These are phyloP conservation scores for Cephus pulcher DNA, from an alignment of 2,888 invertebrate genomes.

Conservation along the genomic window DNA sequence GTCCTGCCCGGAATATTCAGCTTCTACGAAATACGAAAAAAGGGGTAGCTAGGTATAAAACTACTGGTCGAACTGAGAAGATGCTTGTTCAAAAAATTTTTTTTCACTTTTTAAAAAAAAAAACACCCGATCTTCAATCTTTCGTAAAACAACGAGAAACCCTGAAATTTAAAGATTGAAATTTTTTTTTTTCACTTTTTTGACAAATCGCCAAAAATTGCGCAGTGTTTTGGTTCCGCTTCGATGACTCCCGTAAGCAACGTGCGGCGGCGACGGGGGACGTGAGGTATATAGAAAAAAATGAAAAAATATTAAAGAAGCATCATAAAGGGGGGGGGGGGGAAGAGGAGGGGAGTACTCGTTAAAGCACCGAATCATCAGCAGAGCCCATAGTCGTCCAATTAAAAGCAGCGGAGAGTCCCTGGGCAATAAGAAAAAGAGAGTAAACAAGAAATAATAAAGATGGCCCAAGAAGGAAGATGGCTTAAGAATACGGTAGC, in stretches of 20 bases:
- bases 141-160: too few relatives aligned
- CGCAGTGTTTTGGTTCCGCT: too few relatives aligned
- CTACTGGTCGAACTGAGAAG: too few relatives aligned
- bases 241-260: too few relatives aligned
- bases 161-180: too few relatives aligned
- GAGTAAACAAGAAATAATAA: constrained; percentile 46
- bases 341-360: constrained; percentile 23
- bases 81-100: too few relatives aligned
- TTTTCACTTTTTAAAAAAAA: too few relatives aligned
- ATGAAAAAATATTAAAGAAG: not conserved
- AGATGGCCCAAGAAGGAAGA: constrained; percentile 39
- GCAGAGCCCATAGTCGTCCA: constrained; percentile 47
- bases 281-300: not conserved
- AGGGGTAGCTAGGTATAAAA: constrained; percentile 7
- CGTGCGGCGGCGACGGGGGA: too few relatives aligned
- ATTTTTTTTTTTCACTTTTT: too few relatives aligned
- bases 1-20: constrained; percentile 25
- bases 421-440: constrained; percentile 33
- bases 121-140: too few relatives aligned
- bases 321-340: constrained; percentile 1
- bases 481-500: constrained; percentile 59
- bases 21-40: constrained; percentile 14
- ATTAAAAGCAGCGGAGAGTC: constrained; percentile 48
- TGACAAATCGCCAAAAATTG: too few relatives aligned
- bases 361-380: constrained; percentile 51